These are phyloP conservation scores for Cranoglanis bouderius DNA, from an alignment of 2,113 vertebrate species.

Conservation along the genomic window DNA sequence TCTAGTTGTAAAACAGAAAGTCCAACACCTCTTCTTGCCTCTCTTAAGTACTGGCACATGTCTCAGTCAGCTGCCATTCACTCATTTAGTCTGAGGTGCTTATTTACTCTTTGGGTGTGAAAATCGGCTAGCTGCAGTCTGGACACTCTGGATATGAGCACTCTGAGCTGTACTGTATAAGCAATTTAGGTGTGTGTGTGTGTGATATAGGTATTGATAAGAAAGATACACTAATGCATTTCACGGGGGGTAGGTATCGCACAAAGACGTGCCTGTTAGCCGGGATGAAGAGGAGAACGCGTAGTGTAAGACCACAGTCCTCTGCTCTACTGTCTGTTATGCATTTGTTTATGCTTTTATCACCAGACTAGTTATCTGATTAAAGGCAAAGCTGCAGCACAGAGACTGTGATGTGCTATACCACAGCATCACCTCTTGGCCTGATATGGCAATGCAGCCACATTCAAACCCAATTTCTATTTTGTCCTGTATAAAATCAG, in stretches of 20 bases:
- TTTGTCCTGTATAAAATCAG: not conserved
- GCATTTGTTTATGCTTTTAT: conserved; percentile 11
- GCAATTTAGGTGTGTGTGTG: not conserved
- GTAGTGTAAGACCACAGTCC: not conserved
- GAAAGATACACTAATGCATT: not conserved
- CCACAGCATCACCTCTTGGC: conserved; percentile 67
- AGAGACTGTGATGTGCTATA: conserved; percentile 40
- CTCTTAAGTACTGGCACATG: not conserved
- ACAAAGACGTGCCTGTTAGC: not conserved
- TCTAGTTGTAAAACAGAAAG: conserved; percentile 12
- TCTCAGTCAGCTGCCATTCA: not conserved
- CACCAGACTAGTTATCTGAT: not conserved
- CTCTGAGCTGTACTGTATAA: not conserved
- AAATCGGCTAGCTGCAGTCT: not conserved
- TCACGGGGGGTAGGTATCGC: not conserved
- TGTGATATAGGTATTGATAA: not conserved
- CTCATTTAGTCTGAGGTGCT: not conserved
- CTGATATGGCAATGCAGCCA: conserved; percentile 9
- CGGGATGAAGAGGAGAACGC: not conserved
- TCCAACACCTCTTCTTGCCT: conserved; percentile 15
- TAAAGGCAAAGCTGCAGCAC: not conserved
- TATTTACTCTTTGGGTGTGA: not conserved
- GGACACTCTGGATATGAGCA: not conserved
- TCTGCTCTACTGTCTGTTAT: not conserved
- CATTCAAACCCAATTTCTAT: not conserved